Percentiles rank a stretch among this genome's conserved stretches.
These are phyloP conservation scores for Danaus plexippus DNA, from an alignment of 1,140 invertebrate genomes.

Conservation along the genomic window DNA sequence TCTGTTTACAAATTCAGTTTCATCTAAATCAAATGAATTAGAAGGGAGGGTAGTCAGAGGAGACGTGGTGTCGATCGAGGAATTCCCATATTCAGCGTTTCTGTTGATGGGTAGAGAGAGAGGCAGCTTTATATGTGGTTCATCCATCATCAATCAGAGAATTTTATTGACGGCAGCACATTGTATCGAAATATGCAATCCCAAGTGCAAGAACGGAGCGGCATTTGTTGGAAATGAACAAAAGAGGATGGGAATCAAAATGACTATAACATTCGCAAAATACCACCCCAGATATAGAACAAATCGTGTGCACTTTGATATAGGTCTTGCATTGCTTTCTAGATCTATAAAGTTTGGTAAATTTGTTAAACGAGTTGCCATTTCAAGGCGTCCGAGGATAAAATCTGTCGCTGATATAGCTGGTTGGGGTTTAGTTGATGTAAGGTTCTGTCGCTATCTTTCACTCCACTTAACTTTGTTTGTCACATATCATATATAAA, in stretches of 20 bases:
- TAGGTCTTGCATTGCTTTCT: conserved; percentile 21
- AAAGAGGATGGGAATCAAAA: conserved; percentile 11
- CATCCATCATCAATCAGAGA: conserved; percentile 29
- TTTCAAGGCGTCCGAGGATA: conserved; percentile 18
- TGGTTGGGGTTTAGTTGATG: conserved; percentile 36
- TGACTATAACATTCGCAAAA: background rate
- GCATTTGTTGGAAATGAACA: conserved; percentile 21
- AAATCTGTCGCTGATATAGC: conserved; percentile 19
- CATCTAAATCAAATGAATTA: conserved; percentile 1
- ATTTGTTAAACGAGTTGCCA: conserved; percentile 19
- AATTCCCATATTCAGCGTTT: conserved; percentile 22
- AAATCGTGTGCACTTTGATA: conserved; percentile 21
- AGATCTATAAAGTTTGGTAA: conserved; percentile 14
- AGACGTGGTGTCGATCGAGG: conserved; percentile 13
- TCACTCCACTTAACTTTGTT: too few species aligned
- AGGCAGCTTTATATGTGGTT: conserved; percentile 20
- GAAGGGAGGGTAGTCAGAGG: conserved; percentile 18
- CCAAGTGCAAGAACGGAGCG: background rate
- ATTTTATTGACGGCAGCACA: conserved; percentile 29
- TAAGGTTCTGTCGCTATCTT: conserved; percentile 19
- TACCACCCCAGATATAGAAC: too few species aligned
- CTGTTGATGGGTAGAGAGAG: conserved; percentile 6
- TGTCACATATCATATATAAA: too few species aligned
- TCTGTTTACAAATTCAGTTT: conserved; percentile 1
- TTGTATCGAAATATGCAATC: conserved; percentile 19